A percentile compares a stretch with the other conserved stretches of the same genome.
Evolutionary conservation across 2,113 vertebrate species (phyloP).

Genomic region (Coptodon bakossiorum): DNA sequence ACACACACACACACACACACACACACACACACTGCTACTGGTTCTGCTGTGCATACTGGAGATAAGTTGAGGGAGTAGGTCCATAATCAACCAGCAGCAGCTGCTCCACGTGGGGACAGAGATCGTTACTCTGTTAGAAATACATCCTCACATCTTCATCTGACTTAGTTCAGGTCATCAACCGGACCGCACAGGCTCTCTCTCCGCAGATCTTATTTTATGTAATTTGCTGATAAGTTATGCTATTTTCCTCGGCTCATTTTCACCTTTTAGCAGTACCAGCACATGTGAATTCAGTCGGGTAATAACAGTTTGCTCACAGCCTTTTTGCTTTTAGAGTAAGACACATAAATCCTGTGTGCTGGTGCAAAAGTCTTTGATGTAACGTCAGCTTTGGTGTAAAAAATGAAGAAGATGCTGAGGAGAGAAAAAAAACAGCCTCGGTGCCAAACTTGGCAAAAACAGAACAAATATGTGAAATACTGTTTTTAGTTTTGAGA

Average conservation of each 20-base stretch:
- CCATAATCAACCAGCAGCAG: slow-evolving; percentile 30
- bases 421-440: background rate
- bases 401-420: background rate
- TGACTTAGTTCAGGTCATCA: slow-evolving; percentile 8
- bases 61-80: slow-evolving; percentile 42
- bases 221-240: slow-evolving; percentile 10
- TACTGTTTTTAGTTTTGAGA: background rate
- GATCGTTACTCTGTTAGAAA: background rate
- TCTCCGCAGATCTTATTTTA: background rate
- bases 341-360: background rate
- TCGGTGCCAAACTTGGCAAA: background rate
- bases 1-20: background rate
- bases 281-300: background rate
- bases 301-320: background rate
- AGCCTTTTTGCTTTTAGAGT: background rate
- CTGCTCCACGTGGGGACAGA: background rate
- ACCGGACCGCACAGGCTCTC: background rate
- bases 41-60: background rate
- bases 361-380: background rate
- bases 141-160: background rate
- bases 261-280: slow-evolving; percentile 23
- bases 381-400: background rate
- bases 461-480: background rate
- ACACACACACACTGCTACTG: background rate
- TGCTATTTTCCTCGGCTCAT: slow-evolving; percentile 3